A percentile compares a stretch with the other conserved stretches of the same genome.
phyloP scores from a whole-genome alignment of 2,113 vertebrate genomes.

The Rhinogobius similis region DNA sequence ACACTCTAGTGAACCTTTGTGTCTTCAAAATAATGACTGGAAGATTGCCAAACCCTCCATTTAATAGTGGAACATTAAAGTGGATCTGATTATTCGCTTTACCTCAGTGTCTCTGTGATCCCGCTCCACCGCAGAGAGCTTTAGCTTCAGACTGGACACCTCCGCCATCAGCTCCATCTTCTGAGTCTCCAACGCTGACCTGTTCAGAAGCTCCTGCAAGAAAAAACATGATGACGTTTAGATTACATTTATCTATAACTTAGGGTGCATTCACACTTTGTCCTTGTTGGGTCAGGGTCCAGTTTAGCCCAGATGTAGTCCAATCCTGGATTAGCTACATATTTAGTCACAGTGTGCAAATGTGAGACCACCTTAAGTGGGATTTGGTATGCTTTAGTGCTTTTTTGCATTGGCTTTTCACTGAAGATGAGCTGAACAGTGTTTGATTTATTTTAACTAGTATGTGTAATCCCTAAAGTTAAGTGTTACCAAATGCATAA shows the following conservation, averaged over 20 bases:
- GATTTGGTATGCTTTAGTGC: too few relatives aligned
- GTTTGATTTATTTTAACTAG: too few relatives aligned
- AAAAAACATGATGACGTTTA: not conserved
- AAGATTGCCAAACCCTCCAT: conserved; percentile 27
- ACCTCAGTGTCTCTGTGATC: conserved; percentile 90
- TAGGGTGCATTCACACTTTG: too few relatives aligned
- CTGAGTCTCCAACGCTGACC: conserved; percentile 90
- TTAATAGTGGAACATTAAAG: not conserved
- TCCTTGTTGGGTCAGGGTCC: too few relatives aligned
- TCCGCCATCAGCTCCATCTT: conserved; percentile 95
- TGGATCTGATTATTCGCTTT: not conserved
- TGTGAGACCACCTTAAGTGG: too few relatives aligned
- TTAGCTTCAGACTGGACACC: conserved; percentile 91
- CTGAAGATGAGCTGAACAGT: too few relatives aligned
- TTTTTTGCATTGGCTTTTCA: too few relatives aligned
- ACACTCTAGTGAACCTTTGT: conserved; percentile 42
- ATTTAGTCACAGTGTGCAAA: too few relatives aligned
- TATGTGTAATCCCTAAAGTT: too few relatives aligned
- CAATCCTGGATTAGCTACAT: too few relatives aligned
- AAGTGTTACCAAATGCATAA: not conserved
- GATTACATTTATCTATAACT: too few relatives aligned
- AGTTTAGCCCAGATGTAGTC: too few relatives aligned
- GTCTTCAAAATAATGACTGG: conserved; percentile 55
- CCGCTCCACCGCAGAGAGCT: conserved; percentile 85
- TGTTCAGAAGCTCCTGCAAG: conserved; percentile 87